phyloP scores from a whole-genome alignment of 1,140 invertebrate genomes.

The Atta cephalotes region DNA sequence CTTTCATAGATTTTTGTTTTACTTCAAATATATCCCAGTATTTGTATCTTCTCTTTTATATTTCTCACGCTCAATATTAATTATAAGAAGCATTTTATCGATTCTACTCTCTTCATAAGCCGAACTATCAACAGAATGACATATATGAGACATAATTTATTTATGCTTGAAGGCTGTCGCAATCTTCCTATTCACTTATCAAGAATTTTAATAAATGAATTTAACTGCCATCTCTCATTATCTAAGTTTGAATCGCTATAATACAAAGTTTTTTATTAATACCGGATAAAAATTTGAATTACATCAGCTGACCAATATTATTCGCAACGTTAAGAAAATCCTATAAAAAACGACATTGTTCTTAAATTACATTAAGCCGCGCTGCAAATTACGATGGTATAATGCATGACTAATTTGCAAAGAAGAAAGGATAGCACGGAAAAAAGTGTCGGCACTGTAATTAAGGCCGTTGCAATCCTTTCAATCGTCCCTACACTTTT shows the following conservation, averaged over 20 bases:
- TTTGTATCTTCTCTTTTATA: conserved; percentile 23
- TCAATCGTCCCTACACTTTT: conserved; percentile 57
- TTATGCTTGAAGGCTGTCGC: conserved; percentile 41
- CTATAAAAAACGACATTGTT: conserved; percentile 40
- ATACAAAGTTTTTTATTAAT: conserved; percentile 31
- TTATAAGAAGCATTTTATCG: conserved; percentile 12
- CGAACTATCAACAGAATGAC: neutral
- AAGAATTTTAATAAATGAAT: neutral
- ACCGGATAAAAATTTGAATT: neutral
- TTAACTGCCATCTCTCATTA: neutral
- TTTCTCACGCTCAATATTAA: conserved; percentile 37
- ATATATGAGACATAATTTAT: conserved; percentile 9
- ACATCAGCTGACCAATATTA: conserved; percentile 26
- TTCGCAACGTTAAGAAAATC: conserved; percentile 20
- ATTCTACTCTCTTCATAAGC: neutral
- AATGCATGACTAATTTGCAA: conserved; percentile 58
- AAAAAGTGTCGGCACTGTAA: conserved; percentile 37
- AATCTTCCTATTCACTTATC: conserved; percentile 16
- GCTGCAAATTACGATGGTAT: conserved; percentile 41
- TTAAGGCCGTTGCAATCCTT: conserved; percentile 62
- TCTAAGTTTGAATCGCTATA: conserved; percentile 3
- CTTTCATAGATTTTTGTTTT: neutral
- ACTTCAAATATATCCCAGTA: neutral
- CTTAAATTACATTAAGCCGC: conserved; percentile 42
- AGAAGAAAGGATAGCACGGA: conserved; percentile 58